Evolutionary conservation across 1,140 invertebrate genomes (phyloP).

Genomic region (Agrilus planipennis): DNA sequence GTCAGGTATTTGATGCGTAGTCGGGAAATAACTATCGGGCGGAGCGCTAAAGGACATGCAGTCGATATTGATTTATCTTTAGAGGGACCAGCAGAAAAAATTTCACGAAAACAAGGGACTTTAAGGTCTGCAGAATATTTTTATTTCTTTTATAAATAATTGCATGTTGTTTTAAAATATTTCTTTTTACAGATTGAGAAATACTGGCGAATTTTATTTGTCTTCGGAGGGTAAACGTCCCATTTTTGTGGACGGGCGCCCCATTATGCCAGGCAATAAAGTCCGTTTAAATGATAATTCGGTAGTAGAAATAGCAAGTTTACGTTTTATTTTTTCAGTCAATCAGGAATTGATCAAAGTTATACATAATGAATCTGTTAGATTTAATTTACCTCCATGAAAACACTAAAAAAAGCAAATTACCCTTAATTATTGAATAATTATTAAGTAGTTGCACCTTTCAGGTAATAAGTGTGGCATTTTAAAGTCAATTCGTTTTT

Average conservation of each 20-base stretch:
- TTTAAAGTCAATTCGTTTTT: too few species aligned
- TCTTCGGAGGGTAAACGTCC: slow-evolving; percentile 91
- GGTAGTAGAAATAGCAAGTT: slow-evolving; percentile 84
- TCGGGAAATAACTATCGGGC: slow-evolving; percentile 88
- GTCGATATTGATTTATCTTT: slow-evolving; percentile 91
- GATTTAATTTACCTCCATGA: slow-evolving; percentile 38
- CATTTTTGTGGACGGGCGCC: slow-evolving; percentile 87
- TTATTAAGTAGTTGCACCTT: too few species aligned
- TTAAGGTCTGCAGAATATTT: slow-evolving; percentile 19
- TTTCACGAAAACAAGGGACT: slow-evolving; percentile 76
- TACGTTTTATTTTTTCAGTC: slow-evolving; percentile 85
- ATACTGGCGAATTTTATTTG: slow-evolving; percentile 89
- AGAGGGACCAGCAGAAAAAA: slow-evolving; percentile 80
- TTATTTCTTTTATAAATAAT: slow-evolving; percentile 1
- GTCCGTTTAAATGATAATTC: slow-evolving; percentile 84
- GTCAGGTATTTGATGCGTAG: slow-evolving; percentile 92
- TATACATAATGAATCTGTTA: slow-evolving; percentile 32
- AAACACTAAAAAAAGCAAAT: too few species aligned
- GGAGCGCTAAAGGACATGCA: slow-evolving; percentile 74
- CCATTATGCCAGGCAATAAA: slow-evolving; percentile 76
- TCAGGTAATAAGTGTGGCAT: too few species aligned
- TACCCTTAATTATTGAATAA: too few species aligned
- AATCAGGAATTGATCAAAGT: slow-evolving; percentile 69
- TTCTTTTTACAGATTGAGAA: slow-evolving; percentile 62
- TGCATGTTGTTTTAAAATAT: slow-evolving; percentile 4